Base-by-base conservation (phyloP, 2,888 invertebrate species). In the Chloroclystis v-ata region DNA sequence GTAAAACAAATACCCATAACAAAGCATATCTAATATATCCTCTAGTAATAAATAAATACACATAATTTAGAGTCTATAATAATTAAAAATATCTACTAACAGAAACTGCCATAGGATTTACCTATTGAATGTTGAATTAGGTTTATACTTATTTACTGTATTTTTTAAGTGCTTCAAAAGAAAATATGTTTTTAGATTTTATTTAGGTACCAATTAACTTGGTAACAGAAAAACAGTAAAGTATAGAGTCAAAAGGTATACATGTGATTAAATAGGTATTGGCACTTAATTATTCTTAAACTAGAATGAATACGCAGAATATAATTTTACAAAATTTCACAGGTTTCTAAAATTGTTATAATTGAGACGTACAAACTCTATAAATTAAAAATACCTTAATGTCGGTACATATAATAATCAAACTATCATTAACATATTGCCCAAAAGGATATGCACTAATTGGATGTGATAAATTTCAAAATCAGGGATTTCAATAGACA, bases 401-500 rank as follows among this genome's bases (percentile, higher is more conserved):
- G 1, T n/a, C n/a, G n/a, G n/a, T n/a, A n/a, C n/a, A n/a, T n/a
- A 29, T 13, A 43, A 14, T 11, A 8, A 28, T n/a, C n/a, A 9
- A 48, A 38, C 29, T 28, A 33, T 28, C 9, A 47, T 35, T 28
- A 59, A 59, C 49, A 62, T 72, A 75, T 73, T 77, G 74, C 72
- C 72, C 60, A 56, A 60, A 59, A 68, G 59, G 75, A 77, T 78
- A 78, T 78, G 75, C 65, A 62, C 54, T 66, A 69, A 72, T 64
- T 75, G 74, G 71, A 76, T 73, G 63, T 47, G 52, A 62, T 62
- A 57, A 46, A 29, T 38, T 54, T 49, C 29, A 1, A 29, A 42
- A 45, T 33, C 24, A 42, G 25, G 33, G 28, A 25, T 29, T 32
- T 16, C n/a, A 49, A 12, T 6, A 20, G 32, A 41, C 44, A 45